phyloP scores from a whole-genome alignment of 2,113 vertebrate species.

The Neotragus pygmaeus region DNA sequence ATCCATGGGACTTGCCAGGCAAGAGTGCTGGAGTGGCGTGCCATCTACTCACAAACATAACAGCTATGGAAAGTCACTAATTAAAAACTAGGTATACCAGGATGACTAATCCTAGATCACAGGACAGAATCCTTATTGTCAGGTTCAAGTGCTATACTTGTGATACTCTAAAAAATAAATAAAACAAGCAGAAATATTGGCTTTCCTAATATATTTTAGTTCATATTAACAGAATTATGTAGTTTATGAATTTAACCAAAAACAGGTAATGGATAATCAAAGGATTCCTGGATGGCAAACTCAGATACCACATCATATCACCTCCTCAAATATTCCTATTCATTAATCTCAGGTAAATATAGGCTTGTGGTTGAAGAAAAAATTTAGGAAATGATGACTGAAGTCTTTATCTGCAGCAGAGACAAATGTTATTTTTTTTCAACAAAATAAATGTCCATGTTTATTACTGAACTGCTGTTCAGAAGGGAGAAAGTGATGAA shows the following conservation, averaged over 20 bases:
- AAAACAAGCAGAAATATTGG: neutral
- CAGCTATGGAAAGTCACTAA: too few species aligned
- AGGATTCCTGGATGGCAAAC: neutral
- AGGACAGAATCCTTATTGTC: neutral
- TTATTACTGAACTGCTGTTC: neutral
- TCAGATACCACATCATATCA: neutral
- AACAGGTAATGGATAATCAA: neutral
- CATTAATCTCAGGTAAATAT: neutral
- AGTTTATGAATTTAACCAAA: neutral
- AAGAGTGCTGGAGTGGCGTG: too few species aligned
- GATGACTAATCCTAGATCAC: neutral
- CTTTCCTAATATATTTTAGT: neutral
- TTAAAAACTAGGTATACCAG: too few species aligned
- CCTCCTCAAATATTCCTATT: neutral
- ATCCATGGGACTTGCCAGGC: too few species aligned
- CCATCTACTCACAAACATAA: too few species aligned
- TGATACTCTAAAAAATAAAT: neutral
- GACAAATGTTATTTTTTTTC: neutral
- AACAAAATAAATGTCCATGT: neutral
- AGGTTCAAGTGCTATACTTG: neutral
- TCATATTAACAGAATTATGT: neutral
- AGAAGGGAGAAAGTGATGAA: neutral
- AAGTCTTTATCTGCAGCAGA: neutral
- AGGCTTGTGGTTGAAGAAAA: neutral
- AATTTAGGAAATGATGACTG: neutral